phyloP scores from a whole-genome alignment of 2,797 vertebrate genomes.

The Delichon dasypus region DNA sequence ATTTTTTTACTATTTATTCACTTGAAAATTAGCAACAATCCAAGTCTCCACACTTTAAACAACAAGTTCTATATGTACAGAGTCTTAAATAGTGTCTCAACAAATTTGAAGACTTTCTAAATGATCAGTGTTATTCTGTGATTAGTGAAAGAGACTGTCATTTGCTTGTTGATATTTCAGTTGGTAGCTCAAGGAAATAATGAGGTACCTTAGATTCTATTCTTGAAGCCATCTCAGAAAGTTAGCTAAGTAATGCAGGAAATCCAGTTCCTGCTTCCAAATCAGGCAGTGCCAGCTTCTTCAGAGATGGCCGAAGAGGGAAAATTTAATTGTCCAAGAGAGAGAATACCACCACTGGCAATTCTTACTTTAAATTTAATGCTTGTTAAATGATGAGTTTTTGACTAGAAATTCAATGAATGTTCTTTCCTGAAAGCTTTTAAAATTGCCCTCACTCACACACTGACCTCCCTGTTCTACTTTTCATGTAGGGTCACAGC shows the following conservation, averaged over 20 bases:
- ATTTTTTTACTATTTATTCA: background rate
- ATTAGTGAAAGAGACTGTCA: background rate
- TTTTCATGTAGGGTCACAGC: background rate
- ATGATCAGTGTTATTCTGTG: background rate
- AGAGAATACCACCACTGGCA: background rate
- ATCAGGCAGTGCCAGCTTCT: background rate
- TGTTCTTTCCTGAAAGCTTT: background rate
- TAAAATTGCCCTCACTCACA: background rate
- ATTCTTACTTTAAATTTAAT: background rate
- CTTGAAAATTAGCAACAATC: background rate
- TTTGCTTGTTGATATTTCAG: background rate
- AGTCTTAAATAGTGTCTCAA: background rate
- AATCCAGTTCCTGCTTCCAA: background rate
- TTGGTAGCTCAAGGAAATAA: conserved; percentile 1
- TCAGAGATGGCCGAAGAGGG: background rate
- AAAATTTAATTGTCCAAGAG: background rate
- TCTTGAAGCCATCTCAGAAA: background rate
- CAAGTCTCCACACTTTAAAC: background rate
- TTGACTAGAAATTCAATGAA: background rate
- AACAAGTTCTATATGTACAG: background rate
- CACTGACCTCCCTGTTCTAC: background rate
- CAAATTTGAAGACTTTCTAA: background rate
- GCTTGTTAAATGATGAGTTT: background rate
- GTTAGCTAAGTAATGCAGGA: background rate
- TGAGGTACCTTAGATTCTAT: background rate